A percentile compares a stretch with the other conserved stretches of the same genome.
Evolutionary conservation across 2,113 vertebrate genomes (phyloP).

Genomic region (Fukomys damarensis): DNA sequence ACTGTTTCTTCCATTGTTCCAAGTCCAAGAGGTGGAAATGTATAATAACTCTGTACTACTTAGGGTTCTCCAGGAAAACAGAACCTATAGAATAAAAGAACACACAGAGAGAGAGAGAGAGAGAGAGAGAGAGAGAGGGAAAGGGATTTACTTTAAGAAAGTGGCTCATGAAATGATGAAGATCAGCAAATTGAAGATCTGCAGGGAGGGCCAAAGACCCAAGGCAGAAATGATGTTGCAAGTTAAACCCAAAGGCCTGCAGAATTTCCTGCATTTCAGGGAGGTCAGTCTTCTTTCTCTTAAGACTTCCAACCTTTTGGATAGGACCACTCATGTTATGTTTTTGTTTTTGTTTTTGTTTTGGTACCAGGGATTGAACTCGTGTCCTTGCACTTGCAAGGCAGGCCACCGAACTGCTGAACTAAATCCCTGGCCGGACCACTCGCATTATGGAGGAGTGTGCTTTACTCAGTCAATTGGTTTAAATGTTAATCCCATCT

Average conservation of each 20-base stretch:
- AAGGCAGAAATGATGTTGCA: not conserved
- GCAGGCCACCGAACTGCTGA: no score
- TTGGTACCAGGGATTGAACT: no score
- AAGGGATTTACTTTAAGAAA: not conserved
- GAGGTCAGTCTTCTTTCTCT: not conserved
- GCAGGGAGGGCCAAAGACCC: not conserved
- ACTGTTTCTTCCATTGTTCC: not conserved
- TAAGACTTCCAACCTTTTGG: not conserved
- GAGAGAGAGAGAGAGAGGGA: not conserved
- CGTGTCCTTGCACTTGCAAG: no score
- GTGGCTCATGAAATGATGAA: not conserved
- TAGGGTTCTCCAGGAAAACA: not conserved
- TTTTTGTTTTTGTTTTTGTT: no score
- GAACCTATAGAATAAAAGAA: not conserved
- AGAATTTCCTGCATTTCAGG: not conserved
- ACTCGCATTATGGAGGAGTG: not conserved
- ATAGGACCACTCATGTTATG: not conserved
- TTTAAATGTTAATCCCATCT: not conserved
- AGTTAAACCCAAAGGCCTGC: not conserved
- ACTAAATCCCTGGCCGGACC: no score
- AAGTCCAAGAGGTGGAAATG: not conserved
- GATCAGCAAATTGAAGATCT: not conserved
- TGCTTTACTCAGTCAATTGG: conserved; percentile 1
- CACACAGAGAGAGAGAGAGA: not conserved
- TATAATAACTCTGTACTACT: not conserved